These are phyloP conservation scores for Hoplodrina ambigua DNA, from an alignment of 2,888 invertebrate genomes.

Conservation along the genomic window DNA sequence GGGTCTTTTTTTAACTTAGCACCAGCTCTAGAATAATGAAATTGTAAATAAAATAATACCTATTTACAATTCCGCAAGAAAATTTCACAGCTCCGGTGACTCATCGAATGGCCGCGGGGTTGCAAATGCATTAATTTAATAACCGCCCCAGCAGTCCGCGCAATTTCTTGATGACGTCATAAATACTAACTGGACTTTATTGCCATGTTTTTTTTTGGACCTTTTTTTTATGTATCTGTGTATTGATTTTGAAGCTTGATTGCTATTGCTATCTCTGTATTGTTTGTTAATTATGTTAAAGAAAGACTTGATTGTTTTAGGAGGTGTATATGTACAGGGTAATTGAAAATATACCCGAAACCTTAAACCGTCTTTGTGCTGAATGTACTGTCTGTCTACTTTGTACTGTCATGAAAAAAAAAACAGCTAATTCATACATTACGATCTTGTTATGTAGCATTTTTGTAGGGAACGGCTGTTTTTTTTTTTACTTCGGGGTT, in stretches of 20 bases:
- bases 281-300: neutral
- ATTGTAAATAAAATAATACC: no score
- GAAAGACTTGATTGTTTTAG: slow-evolving; percentile 3
- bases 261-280: slow-evolving; percentile 7
- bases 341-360: no score
- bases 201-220: neutral
- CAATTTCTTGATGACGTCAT: slow-evolving; percentile 47
- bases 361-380: no score
- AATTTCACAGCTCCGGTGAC: slow-evolving; percentile 28
- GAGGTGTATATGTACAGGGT: no score
- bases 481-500: no score
- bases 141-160: slow-evolving; percentile 17
- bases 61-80: slow-evolving; percentile 1
- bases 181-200: slow-evolving; percentile 30
- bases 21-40: no score
- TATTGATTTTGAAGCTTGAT: neutral
- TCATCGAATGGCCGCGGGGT: neutral
- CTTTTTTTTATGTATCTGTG: neutral
- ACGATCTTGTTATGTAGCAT: no score
- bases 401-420: no score
- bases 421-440: no score
- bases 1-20: no score
- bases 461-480: no score
- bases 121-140: slow-evolving; percentile 52
- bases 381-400: no score